Evolutionary conservation across 1,140 invertebrate genomes (phyloP).

Genomic region (Orchesella cincta): DNA sequence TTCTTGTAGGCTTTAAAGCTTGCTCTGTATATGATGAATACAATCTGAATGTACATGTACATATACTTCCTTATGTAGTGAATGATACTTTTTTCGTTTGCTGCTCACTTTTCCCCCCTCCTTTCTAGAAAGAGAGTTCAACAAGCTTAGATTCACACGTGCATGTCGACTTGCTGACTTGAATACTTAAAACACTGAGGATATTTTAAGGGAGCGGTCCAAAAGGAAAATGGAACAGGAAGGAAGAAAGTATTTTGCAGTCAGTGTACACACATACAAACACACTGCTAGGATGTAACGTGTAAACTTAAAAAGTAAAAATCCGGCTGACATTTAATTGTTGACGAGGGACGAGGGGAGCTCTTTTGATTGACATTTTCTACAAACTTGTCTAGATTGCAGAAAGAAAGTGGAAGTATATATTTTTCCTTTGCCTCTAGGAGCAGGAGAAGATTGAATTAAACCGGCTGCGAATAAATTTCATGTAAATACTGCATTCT

Average conservation of each 20-base stretch:
- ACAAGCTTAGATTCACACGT: slow-evolving; percentile 25
- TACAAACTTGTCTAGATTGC: too few relatives aligned
- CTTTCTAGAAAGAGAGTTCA: background rate
- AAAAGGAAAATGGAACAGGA: background rate
- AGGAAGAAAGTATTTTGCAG: background rate
- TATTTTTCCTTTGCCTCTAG: too few relatives aligned
- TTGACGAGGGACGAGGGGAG: background rate
- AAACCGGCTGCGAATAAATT: too few relatives aligned
- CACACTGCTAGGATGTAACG: too few relatives aligned
- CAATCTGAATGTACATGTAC: too few relatives aligned
- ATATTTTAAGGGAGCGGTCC: background rate
- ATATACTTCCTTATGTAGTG: background rate
- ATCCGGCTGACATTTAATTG: slow-evolving; percentile 11
- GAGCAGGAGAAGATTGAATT: too few relatives aligned
- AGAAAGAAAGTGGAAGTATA: too few relatives aligned
- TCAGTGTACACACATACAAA: too few relatives aligned
- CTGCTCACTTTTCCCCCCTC: background rate
- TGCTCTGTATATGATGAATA: too few relatives aligned
- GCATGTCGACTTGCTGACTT: slow-evolving; percentile 17
- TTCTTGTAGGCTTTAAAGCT: too few relatives aligned
- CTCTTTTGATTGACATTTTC: background rate
- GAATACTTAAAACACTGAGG: slow-evolving; percentile 7
- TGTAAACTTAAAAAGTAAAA: too few relatives aligned
- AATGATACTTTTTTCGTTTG: slow-evolving; percentile 11
- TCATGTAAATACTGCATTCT: too few relatives aligned